Percentiles rank a stretch among this genome's conserved stretches.
Conservation (phyloP, 37 sponge, comb jelly and placozoan species). For the Bolinopsis microptera region DNA sequence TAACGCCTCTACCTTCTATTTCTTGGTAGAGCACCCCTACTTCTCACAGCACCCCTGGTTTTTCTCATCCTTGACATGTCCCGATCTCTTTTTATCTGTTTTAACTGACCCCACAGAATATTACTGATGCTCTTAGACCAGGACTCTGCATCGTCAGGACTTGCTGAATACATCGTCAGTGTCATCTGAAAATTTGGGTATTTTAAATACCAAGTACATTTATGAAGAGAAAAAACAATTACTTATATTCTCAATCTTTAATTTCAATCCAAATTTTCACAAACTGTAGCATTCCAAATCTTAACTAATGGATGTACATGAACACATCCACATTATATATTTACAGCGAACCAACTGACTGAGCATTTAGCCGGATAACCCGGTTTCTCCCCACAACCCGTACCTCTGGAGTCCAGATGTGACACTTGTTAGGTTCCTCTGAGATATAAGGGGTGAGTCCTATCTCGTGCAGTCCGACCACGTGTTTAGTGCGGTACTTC, state of each 20-base stretch:
- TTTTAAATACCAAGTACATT: too few species aligned
- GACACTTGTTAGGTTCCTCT: conserved; percentile 42
- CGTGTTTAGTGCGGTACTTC: conserved; percentile 35
- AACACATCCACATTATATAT: too few species aligned
- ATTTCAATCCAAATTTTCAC: too few species aligned
- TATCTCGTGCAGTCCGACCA: conserved; percentile 52
- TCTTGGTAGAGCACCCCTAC: not conserved
- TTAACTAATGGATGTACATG: too few species aligned
- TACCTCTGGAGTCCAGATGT: conserved; percentile 53
- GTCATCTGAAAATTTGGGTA: conserved; percentile 22
- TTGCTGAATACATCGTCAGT: not conserved
- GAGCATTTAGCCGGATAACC: too few species aligned
- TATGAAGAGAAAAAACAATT: too few species aligned
- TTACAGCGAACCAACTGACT: too few species aligned
- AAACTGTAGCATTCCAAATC: too few species aligned
- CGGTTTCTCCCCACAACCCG: too few species aligned
- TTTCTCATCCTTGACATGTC: conserved; percentile 48
- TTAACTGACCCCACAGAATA: conserved; percentile 62
- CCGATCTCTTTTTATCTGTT: conserved; percentile 31
- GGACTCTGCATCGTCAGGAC: not conserved
- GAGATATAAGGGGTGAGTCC: conserved; percentile 26
- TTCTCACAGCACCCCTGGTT: conserved; percentile 29
- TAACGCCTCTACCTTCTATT: not conserved
- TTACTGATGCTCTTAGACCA: conserved; percentile 36
- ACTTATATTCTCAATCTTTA: too few species aligned